Conservation (phyloP, 2,888 invertebrate species). For the Microctonus hyperodae region DNA sequence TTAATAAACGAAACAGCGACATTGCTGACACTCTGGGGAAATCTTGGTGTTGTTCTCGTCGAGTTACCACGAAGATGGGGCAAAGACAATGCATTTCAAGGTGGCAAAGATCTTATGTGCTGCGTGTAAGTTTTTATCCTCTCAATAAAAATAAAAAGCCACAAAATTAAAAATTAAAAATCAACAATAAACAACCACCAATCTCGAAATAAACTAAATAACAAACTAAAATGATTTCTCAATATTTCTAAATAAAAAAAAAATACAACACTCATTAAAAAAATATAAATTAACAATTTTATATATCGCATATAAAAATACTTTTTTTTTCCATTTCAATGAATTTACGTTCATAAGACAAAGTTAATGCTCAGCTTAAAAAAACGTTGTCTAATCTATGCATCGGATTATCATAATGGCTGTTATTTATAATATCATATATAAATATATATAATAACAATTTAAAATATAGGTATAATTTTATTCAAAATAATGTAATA, state of each 20-base stretch:
- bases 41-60: conserved; percentile 73
- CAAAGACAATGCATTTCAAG: conserved; percentile 72
- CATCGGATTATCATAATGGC: conserved; percentile 62
- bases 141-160: background rate
- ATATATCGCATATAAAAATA: too few species aligned
- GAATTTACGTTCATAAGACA: too few species aligned
- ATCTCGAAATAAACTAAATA: too few species aligned
- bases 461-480: conserved; percentile 20
- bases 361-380: conserved; percentile 34
- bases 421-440: conserved; percentile 48
- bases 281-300: too few species aligned
- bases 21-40: conserved; percentile 74
- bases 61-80: conserved; percentile 79
- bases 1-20: conserved; percentile 72
- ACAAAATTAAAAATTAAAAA: too few species aligned
- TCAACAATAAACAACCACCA: too few species aligned
- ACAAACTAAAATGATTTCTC: too few species aligned
- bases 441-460: conserved; percentile 1
- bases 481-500: conserved; percentile 39
- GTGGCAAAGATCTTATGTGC: conserved; percentile 72
- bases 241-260: too few species aligned
- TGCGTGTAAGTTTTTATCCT: conserved; percentile 71
- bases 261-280: too few species aligned
- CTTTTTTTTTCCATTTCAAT: too few species aligned
- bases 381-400: conserved; percentile 62